These are phyloP conservation scores for Thunnus maccoyii DNA, from an alignment of 2,113 vertebrate genomes.

Conservation along the genomic window DNA sequence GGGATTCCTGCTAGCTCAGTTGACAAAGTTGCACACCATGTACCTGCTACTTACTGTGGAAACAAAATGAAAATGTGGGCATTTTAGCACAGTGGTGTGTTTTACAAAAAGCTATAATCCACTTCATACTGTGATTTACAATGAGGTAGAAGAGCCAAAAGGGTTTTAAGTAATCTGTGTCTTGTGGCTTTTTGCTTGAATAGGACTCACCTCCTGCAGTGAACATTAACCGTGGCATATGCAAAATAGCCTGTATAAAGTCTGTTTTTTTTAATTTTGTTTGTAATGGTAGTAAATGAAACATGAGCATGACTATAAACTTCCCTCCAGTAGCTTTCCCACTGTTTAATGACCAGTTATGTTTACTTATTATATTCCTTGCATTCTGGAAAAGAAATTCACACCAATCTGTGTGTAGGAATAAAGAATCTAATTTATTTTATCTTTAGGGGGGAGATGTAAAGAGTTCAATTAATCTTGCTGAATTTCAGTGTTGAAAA, in stretches of 20 bases:
- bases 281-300: constrained; percentile 40
- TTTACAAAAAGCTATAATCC: constrained; percentile 31
- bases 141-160: constrained; percentile 50
- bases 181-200: constrained; percentile 61
- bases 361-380: constrained; percentile 49
- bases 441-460: constrained; percentile 24
- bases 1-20: constrained; percentile 24
- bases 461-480: constrained; percentile 37
- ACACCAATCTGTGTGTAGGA: constrained; percentile 34
- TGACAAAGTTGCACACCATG: background rate
- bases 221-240: constrained; percentile 61
- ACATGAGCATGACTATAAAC: constrained; percentile 32
- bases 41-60: constrained; percentile 26
- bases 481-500: constrained; percentile 7
- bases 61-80: constrained; percentile 11
- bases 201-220: constrained; percentile 56
- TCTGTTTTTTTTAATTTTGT: constrained; percentile 24
- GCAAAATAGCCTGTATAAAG: constrained; percentile 43
- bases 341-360: constrained; percentile 59
- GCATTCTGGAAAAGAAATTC: constrained; percentile 24
- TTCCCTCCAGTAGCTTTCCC: constrained; percentile 36
- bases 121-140: constrained; percentile 46
- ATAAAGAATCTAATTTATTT: constrained; percentile 50
- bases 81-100: constrained; percentile 24
- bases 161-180: constrained; percentile 67